phyloP scores from a whole-genome alignment of 1,140 invertebrate species.

The Adoxophyes honmai region DNA sequence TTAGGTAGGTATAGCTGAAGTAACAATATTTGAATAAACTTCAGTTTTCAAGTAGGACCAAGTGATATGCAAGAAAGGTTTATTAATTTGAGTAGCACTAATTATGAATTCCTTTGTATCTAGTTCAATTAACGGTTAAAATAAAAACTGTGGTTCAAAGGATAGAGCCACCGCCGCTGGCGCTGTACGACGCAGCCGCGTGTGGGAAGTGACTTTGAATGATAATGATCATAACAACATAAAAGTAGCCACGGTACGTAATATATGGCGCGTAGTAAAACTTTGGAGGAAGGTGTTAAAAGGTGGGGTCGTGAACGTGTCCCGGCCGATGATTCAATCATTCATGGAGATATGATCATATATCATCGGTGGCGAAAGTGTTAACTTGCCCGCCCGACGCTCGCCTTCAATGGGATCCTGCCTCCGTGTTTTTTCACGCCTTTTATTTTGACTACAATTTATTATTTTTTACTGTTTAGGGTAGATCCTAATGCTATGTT shows the following conservation, averaged over 20 bases:
- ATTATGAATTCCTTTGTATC: too few species aligned
- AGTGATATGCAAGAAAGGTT: too few species aligned
- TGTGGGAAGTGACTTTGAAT: conserved; percentile 64
- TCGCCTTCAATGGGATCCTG: conserved; percentile 44
- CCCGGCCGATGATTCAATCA: conserved; percentile 69
- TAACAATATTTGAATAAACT: too few species aligned
- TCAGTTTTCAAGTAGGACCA: too few species aligned
- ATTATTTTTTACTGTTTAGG: conserved; percentile 32
- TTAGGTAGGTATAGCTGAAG: too few species aligned
- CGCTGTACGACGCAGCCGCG: conserved; percentile 17
- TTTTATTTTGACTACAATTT: conserved; percentile 46
- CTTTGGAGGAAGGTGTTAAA: conserved; percentile 71
- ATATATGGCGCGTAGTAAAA: conserved; percentile 68
- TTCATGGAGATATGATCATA: conserved; percentile 69
- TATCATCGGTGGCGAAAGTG: conserved; percentile 67
- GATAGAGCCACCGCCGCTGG: conserved; percentile 1
- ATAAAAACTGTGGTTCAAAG: conserved; percentile 29
- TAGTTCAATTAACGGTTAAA: not conserved
- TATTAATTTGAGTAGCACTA: too few species aligned
- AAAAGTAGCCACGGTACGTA: conserved; percentile 63
- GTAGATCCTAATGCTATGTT: conserved; percentile 16
- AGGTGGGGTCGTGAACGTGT: conserved; percentile 59
- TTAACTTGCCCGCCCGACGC: conserved; percentile 42
- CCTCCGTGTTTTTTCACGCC: conserved; percentile 37
- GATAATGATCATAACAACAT: conserved; percentile 69